Base-by-base conservation (phyloP, 2,113 vertebrate genomes). In the Pelvicachromis taeniatus region DNA sequence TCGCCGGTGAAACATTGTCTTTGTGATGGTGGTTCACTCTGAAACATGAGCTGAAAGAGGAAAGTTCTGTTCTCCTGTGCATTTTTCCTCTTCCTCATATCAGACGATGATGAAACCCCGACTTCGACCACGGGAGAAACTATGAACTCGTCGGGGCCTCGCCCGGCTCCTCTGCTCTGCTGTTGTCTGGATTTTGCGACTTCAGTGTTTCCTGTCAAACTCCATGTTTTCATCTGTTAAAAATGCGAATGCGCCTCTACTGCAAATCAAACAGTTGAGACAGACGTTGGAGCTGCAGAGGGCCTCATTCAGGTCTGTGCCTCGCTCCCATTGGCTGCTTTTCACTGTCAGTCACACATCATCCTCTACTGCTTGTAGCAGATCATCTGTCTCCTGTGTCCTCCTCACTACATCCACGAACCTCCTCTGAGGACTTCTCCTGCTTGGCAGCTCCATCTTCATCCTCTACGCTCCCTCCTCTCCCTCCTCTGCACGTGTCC, bases 1-100 rank as follows among this genome's bases (percentile, higher is more conserved):
- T 26, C 6, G 9, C 63, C 10, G 38, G 17, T 70, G 7, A 70
- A 70, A 7, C 0, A 3, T 42, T 9, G n/a, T 23, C 13, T 42
- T 68, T 68, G 42, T 42, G 2, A 23, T 68, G 35, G n/a, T 68
- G 38, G n/a, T 65, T 65, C 40, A 21, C 61, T 21, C 19, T 0
- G 21, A 13, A 35, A 4, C 33, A 12, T n/a, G 19, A 0, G 7
- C 33, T 68, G 35, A 2, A 23, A 21, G 61, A 40, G 35, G 35
- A 42, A 68, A 0, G 0, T 3, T 59, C 56, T 33, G 29, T 19
- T 59, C 29, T 0, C 8, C 19, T 33, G 4, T 5, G 58, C 17
- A 35, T 33, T 35, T 35, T 61, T 35, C n/a, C 17, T 35, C 0
- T 19, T 35, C 58, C 9, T 61, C 17, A 35, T 61, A n/a, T 35